Conservation (phyloP, 2,888 invertebrate genomes). For the Balanococcus diminutus region DNA sequence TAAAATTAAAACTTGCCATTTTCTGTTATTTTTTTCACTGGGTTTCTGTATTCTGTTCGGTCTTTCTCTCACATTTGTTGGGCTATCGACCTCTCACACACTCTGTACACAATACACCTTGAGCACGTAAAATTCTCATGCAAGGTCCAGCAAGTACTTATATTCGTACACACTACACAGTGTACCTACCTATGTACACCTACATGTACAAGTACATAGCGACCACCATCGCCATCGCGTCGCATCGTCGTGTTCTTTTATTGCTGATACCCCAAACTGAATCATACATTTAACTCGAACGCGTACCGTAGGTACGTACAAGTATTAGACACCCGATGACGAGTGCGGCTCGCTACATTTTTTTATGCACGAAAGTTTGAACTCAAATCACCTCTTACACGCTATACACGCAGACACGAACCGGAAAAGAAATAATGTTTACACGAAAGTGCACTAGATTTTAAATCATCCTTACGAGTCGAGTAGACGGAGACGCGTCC, state of each 20-base stretch:
- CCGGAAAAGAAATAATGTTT: conserved; percentile 28
- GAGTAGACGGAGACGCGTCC: conserved; percentile 33
- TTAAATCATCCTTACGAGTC: conserved; percentile 8
- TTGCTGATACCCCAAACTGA: too few species aligned
- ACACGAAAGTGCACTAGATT: conserved; percentile 35
- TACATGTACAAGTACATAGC: too few species aligned
- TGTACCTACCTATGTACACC: too few species aligned
- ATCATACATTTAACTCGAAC: background rate
- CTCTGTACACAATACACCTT: background rate
- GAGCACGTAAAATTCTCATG: background rate
- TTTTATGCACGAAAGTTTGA: background rate
- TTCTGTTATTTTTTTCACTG: background rate
- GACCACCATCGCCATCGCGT: background rate
- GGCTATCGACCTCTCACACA: background rate
- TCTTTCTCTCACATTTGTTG: background rate
- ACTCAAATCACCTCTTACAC: conserved; percentile 28
- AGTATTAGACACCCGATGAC: background rate
- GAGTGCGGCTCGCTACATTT: background rate
- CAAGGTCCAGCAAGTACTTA: background rate
- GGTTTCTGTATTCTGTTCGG: background rate
- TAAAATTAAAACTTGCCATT: background rate
- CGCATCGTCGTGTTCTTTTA: background rate
- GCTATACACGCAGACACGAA: conserved; percentile 18
- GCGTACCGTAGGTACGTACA: background rate
- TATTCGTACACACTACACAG: background rate